A percentile compares a stretch with the other conserved stretches of the same genome.
Evolutionary conservation across 2,113 vertebrate species (phyloP).

Genomic region (Ictalurus furcatus): DNA sequence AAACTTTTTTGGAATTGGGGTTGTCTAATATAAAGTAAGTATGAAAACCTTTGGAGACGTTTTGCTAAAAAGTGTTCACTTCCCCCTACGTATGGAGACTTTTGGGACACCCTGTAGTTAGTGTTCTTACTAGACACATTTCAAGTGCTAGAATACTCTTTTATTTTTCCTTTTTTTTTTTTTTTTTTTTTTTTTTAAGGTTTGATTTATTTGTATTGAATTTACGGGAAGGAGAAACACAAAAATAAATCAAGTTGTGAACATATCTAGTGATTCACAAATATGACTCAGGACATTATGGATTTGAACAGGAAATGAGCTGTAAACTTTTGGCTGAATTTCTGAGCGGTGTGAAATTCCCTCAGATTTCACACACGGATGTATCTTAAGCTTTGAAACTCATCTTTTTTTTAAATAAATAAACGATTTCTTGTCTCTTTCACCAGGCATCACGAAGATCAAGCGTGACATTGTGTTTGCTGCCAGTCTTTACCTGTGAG

Average conservation of each 20-base stretch:
- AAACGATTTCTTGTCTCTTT: background rate
- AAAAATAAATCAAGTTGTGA: background rate
- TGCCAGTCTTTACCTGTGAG: conserved; percentile 93
- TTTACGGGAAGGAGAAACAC: background rate
- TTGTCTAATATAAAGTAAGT: too few relatives aligned
- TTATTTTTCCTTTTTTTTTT: too few relatives aligned
- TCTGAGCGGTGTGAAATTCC: background rate
- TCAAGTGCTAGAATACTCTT: background rate
- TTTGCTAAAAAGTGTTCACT: too few relatives aligned
- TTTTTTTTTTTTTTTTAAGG: too few relatives aligned
- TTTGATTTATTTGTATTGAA: background rate
- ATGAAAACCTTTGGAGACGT: too few relatives aligned
- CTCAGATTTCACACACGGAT: background rate
- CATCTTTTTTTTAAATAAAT: background rate
- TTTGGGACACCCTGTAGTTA: too few relatives aligned
- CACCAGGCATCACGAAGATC: conserved; percentile 93
- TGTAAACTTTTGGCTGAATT: background rate
- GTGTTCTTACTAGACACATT: background rate
- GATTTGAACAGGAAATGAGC: background rate
- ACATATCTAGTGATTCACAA: background rate
- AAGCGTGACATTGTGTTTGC: conserved; percentile 98
- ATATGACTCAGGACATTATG: background rate
- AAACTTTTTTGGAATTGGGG: too few relatives aligned
- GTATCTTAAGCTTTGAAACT: background rate
- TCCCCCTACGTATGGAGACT: too few relatives aligned